phyloP scores from a whole-genome alignment of 2,797 vertebrate species.

The Hylomyscus alleni region DNA sequence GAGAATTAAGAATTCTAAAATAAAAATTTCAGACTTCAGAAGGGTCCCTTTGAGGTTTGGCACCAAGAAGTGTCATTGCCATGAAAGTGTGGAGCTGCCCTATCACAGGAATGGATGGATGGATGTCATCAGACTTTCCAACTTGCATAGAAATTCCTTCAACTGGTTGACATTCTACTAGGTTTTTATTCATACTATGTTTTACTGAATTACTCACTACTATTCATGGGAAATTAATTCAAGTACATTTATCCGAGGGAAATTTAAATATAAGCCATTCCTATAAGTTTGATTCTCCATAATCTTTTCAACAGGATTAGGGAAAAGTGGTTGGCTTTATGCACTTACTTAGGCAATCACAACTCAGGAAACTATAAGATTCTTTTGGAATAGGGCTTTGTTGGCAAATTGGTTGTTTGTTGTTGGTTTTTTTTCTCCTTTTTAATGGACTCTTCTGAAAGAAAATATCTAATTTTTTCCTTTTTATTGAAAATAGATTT shows the following conservation, averaged over 20 bases:
- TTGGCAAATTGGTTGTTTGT: not conserved
- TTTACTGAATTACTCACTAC: not conserved
- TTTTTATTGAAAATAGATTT: not conserved
- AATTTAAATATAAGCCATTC: not conserved
- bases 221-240: not conserved
- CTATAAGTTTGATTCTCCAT: not conserved
- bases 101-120: too few species aligned
- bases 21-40: not conserved
- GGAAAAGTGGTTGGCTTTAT: not conserved
- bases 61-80: not conserved
- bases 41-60: not conserved
- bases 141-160: not conserved
- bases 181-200: not conserved
- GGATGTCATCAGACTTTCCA: not conserved
- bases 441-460: not conserved
- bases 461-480: conserved; percentile 36
- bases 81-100: too few species aligned
- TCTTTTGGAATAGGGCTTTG: not conserved
- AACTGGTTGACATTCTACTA: not conserved
- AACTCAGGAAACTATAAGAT: conserved; percentile 19
- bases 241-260: not conserved
- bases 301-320: not conserved
- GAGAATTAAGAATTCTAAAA: not conserved
- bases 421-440: not conserved
- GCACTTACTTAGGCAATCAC: not conserved